These are phyloP conservation scores for Saccopteryx leptura DNA, from an alignment of 2,113 vertebrate species.

Conservation along the genomic window DNA sequence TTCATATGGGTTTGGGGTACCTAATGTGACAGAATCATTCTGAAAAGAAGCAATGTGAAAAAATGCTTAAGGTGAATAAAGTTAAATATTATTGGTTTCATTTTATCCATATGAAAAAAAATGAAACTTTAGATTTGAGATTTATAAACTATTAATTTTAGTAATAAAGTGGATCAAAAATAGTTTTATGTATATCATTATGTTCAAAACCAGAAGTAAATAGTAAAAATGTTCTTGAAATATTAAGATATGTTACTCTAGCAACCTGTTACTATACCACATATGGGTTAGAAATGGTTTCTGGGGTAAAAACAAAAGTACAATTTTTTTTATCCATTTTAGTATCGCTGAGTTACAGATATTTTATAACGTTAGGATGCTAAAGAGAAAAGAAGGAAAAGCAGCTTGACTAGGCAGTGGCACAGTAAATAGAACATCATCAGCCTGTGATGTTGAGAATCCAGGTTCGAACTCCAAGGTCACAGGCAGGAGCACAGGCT, in stretches of 20 bases:
- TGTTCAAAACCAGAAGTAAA: conserved; percentile 70
- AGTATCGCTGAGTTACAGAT: neutral
- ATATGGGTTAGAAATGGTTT: conserved; percentile 72
- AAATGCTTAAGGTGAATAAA: neutral
- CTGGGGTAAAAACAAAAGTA: neutral
- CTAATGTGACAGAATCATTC: conserved; percentile 4
- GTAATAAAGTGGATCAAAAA: conserved; percentile 64
- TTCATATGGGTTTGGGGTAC: neutral
- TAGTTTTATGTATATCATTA: conserved; percentile 39
- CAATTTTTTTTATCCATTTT: neutral
- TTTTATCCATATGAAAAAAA: neutral
- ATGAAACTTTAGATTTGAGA: neutral
- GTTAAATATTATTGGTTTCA: neutral
- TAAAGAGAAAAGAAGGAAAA: neutral
- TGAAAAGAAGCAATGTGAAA: neutral
- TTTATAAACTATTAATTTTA: conserved; percentile 36
- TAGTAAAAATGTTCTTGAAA: conserved; percentile 46
- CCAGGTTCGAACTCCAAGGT: no score
- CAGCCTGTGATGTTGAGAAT: no score
- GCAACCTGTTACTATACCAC: conserved; percentile 70
- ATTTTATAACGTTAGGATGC: neutral
- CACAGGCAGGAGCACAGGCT: no score
- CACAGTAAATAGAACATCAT: no score
- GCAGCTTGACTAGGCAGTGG: no score
- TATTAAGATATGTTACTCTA: conserved; percentile 80